phyloP scores from a whole-genome alignment of 1,140 invertebrate species.

The Epicauta chinensis region DNA sequence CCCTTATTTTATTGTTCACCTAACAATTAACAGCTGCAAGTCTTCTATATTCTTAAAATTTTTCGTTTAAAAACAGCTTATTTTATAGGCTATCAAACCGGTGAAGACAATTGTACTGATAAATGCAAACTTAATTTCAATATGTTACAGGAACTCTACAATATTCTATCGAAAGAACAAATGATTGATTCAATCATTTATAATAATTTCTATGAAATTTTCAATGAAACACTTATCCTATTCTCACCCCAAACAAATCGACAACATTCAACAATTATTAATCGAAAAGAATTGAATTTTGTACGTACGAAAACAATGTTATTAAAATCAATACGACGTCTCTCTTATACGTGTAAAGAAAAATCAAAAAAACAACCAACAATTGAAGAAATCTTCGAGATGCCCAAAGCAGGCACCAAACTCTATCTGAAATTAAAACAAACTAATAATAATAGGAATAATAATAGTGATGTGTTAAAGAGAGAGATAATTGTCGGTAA shows the following conservation, averaged over 20 bases:
- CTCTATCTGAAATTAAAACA: constrained; percentile 21
- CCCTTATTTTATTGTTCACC: no score
- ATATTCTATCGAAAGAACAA: constrained; percentile 7
- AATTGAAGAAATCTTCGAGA: constrained; percentile 30
- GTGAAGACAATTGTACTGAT: no score
- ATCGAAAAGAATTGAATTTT: constrained; percentile 24
- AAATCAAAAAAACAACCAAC: neutral
- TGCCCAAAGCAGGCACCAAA: constrained; percentile 16
- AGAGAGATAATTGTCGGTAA: constrained; percentile 32
- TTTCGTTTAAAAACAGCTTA: no score
- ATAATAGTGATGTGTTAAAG: constrained; percentile 10
- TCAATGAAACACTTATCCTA: neutral
- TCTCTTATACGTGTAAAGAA: neutral
- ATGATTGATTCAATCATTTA: constrained; percentile 2
- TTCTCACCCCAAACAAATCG: constrained; percentile 3
- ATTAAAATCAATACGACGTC: constrained; percentile 28
- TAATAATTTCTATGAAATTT: neutral
- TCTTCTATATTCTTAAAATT: no score
- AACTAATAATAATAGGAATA: constrained; percentile 6
- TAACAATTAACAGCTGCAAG: no score
- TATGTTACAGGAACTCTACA: constrained; percentile 10
- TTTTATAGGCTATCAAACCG: no score
- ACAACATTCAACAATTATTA: constrained; percentile 2
- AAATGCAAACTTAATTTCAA: no score
- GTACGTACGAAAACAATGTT: constrained; percentile 25